phyloP scores from a whole-genome alignment of 2,797 vertebrate species.

The Anabacerthia variegaticeps region DNA sequence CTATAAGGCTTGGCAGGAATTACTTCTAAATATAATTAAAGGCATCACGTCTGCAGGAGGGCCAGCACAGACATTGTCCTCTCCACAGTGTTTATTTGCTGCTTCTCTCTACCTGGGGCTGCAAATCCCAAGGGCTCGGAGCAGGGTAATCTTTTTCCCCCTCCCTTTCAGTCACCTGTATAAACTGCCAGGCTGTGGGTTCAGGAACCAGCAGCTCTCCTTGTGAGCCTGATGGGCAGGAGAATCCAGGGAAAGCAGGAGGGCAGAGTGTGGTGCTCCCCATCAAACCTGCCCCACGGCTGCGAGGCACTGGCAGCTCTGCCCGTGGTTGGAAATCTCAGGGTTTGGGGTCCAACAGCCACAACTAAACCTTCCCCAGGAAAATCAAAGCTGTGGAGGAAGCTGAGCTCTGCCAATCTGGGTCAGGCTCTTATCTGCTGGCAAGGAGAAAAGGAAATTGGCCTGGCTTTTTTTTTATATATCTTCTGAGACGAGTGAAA shows the following conservation, averaged over 20 bases:
- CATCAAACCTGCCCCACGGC: neutral
- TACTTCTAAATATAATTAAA: neutral
- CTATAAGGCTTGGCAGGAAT: neutral
- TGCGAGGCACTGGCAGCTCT: neutral
- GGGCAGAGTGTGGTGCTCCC: neutral
- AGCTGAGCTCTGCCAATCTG: conserved; percentile 29
- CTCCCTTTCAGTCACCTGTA: neutral
- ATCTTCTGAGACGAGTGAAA: conserved; percentile 36
- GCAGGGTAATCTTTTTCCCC: neutral
- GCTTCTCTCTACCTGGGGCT: neutral
- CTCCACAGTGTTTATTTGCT: neutral
- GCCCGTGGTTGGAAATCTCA: neutral
- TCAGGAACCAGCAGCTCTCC: neutral
- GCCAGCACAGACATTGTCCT: neutral
- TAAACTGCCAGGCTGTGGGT: neutral
- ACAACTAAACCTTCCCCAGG: neutral
- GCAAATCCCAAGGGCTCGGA: neutral
- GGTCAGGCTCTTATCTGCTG: conserved; percentile 55
- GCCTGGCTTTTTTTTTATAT: neutral
- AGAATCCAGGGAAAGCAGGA: neutral
- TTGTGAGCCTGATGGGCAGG: neutral
- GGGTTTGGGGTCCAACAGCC: neutral
- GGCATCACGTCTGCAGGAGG: neutral
- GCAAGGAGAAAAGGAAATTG: conserved; percentile 33
- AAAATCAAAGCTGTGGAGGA: neutral